Evolutionary conservation across 2,797 vertebrate species (phyloP).

Genomic region (Gila robusta): DNA sequence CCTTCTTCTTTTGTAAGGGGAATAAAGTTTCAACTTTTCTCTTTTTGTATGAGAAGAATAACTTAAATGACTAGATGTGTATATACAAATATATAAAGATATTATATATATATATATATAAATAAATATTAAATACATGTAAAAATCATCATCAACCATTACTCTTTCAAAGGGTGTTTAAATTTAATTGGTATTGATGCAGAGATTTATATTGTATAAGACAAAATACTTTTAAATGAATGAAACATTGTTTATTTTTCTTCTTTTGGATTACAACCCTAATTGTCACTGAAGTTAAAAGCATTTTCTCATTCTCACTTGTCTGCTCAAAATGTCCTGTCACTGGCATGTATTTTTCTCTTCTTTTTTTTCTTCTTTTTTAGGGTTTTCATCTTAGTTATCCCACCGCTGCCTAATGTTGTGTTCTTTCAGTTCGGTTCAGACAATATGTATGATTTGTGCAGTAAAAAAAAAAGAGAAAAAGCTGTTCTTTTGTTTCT

Average conservation of each 20-base stretch:
- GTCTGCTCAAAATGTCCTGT: constrained; percentile 44
- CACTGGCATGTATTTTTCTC: constrained; percentile 68
- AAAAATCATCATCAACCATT: constrained; percentile 72
- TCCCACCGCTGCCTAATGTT: constrained; percentile 74
- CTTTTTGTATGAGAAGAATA: constrained; percentile 82
- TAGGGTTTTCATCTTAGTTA: constrained; percentile 69
- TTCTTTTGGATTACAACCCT: constrained; percentile 49
- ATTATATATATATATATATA: constrained; percentile 41
- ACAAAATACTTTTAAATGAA: constrained; percentile 76
- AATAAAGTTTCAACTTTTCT: constrained; percentile 78
- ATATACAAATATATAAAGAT: constrained; percentile 77
- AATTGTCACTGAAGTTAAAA: constrained; percentile 59
- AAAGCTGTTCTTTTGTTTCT: constrained; percentile 53
- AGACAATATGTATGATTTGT: constrained; percentile 78
- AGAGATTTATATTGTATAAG: constrained; percentile 84
- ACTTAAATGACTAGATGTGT: constrained; percentile 82
- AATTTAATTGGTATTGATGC: constrained; percentile 79
- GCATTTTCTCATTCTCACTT: constrained; percentile 45
- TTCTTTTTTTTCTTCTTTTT: constrained; percentile 63
- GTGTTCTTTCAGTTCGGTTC: constrained; percentile 76
- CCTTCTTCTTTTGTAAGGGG: constrained; percentile 74
- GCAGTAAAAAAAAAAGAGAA: constrained; percentile 78
- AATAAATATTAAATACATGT: constrained; percentile 71
- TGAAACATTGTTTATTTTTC: constrained; percentile 51
- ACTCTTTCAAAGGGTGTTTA: constrained; percentile 71